A percentile compares a stretch with the other conserved stretches of the same genome.
Evolutionary conservation across 2,113 vertebrate genomes (phyloP).

Genomic region (Tragelaphus strepsiceros): DNA sequence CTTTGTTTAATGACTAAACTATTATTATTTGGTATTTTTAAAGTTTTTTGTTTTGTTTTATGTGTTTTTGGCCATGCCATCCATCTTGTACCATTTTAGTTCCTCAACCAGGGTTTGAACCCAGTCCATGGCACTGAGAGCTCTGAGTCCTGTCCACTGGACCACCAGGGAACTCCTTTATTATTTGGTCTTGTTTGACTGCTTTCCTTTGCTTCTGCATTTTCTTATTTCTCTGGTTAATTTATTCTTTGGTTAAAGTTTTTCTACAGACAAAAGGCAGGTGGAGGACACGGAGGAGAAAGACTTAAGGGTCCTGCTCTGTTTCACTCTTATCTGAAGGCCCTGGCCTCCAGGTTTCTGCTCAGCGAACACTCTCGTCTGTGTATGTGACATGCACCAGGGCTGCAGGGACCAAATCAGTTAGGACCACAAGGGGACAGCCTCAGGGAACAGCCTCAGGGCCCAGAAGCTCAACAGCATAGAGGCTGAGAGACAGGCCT

Average conservation of each 20-base stretch:
- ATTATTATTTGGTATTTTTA: not conserved
- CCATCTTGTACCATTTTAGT: not conserved
- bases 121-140: not conserved
- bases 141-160: not conserved
- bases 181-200: not conserved
- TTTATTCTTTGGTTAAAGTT: not conserved
- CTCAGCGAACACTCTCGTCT: not conserved
- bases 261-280: not conserved
- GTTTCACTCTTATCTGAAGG: not conserved
- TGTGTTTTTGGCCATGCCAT: not conserved
- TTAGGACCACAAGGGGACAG: not conserved
- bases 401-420: not conserved
- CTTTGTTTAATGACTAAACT: not conserved
- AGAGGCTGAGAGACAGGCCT: not conserved
- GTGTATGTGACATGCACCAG: not conserved
- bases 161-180: not conserved
- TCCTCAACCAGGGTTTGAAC: not conserved
- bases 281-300: fast-evolving
- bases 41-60: not conserved
- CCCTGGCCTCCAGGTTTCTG: not conserved
- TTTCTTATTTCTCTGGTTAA: not conserved
- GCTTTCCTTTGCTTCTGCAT: not conserved
- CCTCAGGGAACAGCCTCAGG: not conserved
- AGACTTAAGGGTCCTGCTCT: not conserved
- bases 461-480: not conserved